Evolutionary conservation across 2,113 vertebrate species (phyloP), one percentile per base, ranked within the genome.

Genomic region (Microtus ochrogaster): DNA sequence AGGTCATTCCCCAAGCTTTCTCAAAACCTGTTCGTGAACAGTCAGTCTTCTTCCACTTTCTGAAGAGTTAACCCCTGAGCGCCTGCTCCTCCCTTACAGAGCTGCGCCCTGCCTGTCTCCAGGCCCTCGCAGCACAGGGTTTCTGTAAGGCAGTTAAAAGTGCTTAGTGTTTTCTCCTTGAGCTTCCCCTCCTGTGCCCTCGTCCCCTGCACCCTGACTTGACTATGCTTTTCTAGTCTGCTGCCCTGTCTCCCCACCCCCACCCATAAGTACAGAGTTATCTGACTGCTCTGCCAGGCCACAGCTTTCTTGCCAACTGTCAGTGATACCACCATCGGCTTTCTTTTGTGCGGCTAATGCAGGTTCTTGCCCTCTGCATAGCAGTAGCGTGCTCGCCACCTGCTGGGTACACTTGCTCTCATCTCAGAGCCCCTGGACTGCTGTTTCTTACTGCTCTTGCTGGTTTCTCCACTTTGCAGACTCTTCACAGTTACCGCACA

Each of bases 1-100:
- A 94, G 82, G 89, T 91, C 96, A 96, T 13, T 92, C 73, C 94
- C 73, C 82, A 14, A 14, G 73, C 70, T 84, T 96, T 82, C 70
- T 72, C 41, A 78, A 83, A 91, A 79, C 66, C 72, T 30, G 63
- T 73, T 21, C 16, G 24, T 74, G 74, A 39, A 36, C 14, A 61
- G 5, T 19, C 12, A 61, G 16, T 19, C 55, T 84, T 79, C 63
- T 30, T 63, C 77, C 55, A 9, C 68, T 0, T 77, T 65, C 90
- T 74, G 8, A 52, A 39, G 26, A 78, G 77, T 49, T 72, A 49
- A 93, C 14, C 41, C 8, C n/a, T 66, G 55, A 90, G 22, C 26
- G 9, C 68, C 36, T 13, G 77, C 28, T 47, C 76, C 66, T 44
- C 0, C 44, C 65, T 63, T 1, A 30, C 82, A 91, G 79, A 68